phyloP scores from a whole-genome alignment of 2,797 vertebrate genomes.

The Eleutherodactylus coqui region DNA sequence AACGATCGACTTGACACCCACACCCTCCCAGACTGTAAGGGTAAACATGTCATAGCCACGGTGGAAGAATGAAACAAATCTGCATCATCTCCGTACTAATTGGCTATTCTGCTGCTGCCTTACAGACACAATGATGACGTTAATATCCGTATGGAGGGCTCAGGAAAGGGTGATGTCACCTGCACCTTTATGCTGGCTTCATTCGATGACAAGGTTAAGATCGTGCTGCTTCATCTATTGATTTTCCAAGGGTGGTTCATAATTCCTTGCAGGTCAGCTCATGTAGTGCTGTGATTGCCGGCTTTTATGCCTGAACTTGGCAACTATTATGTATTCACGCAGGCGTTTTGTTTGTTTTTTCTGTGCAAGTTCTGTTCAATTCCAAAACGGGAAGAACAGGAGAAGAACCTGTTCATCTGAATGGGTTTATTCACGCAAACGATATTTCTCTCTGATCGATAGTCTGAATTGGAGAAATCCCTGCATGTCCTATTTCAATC shows the following conservation, averaged over 20 bases:
- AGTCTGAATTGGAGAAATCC: too few species aligned
- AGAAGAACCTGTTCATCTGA: too few species aligned
- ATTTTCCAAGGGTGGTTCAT: slow-evolving; percentile 1
- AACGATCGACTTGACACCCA: not conserved
- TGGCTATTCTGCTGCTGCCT: not conserved
- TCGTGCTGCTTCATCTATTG: not conserved
- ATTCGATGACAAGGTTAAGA: slow-evolving; percentile 8
- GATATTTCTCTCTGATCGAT: too few species aligned
- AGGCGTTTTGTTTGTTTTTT: too few species aligned
- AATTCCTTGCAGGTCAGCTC: not conserved
- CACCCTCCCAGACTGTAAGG: not conserved
- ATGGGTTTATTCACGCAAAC: too few species aligned
- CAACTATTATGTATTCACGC: not conserved
- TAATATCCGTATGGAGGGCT: not conserved
- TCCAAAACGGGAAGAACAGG: too few species aligned
- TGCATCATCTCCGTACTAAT: not conserved
- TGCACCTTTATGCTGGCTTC: not conserved
- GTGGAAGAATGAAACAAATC: not conserved
- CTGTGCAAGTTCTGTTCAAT: too few species aligned
- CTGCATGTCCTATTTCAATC: too few species aligned
- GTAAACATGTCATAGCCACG: slow-evolving; percentile 7
- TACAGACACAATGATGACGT: slow-evolving; percentile 28
- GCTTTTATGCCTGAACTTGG: not conserved
- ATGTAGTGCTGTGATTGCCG: not conserved
- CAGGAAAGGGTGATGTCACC: slow-evolving; percentile 31